These are phyloP conservation scores for Arctopsyche grandis DNA, from an alignment of 1,140 invertebrate genomes.

Conservation along the genomic window DNA sequence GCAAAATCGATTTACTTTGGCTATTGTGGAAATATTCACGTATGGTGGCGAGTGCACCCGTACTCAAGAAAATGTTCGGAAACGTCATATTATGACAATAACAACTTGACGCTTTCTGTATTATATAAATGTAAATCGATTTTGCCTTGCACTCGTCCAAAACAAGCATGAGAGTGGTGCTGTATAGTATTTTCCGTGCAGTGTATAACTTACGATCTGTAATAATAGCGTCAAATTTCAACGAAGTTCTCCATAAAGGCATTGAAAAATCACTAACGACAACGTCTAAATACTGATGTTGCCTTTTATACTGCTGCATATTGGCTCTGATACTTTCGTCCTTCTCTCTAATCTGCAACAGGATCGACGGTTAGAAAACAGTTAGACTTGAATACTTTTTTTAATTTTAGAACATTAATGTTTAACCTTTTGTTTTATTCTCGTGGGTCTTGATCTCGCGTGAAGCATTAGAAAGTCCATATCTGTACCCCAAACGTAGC, in stretches of 20 bases:
- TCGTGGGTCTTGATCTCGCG: slow-evolving; percentile 81
- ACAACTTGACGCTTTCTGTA: too few species aligned
- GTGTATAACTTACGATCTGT: slow-evolving; percentile 85
- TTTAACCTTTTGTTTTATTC: slow-evolving; percentile 79
- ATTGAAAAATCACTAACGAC: slow-evolving; percentile 90
- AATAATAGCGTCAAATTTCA: slow-evolving; percentile 87
- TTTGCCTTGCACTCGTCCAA: too few species aligned
- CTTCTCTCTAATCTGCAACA: slow-evolving; percentile 72
- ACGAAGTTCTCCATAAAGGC: slow-evolving; percentile 77
- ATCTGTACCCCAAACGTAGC: slow-evolving; percentile 89
- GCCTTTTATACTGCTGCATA: slow-evolving; percentile 85
- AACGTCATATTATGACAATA: too few species aligned
- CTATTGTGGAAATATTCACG: too few species aligned
- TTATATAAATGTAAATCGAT: too few species aligned
- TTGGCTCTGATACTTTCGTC: slow-evolving; percentile 90
- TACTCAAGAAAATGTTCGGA: too few species aligned
- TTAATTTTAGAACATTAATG: slow-evolving; percentile 9
- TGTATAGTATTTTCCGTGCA: too few species aligned
- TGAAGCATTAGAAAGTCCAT: slow-evolving; percentile 95
- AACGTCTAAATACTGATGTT: slow-evolving; percentile 84
- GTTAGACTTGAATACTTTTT: background rate
- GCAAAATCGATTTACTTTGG: too few species aligned
- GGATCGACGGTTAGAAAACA: background rate
- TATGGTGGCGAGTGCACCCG: too few species aligned
- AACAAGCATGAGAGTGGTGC: too few species aligned